Conservation (phyloP, 2,888 invertebrate genomes). For the Diabrotica balteata region DNA sequence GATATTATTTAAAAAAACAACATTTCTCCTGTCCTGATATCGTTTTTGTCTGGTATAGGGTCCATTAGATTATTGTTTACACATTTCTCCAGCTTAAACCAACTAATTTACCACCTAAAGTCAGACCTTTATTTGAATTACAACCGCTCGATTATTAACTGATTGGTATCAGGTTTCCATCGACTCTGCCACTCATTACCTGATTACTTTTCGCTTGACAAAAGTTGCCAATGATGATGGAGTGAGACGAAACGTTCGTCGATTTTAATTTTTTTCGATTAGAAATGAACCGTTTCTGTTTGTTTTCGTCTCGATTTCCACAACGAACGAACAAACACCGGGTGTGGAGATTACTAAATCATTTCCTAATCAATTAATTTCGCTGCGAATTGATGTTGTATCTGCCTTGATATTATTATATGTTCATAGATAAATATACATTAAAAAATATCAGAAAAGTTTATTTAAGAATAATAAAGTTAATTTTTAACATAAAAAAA, state of each 20-base stretch:
- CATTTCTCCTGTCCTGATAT: too few relatives aligned
- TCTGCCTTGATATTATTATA: too few relatives aligned
- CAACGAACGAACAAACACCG: slow-evolving; percentile 10
- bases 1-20: too few relatives aligned
- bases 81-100: too few relatives aligned
- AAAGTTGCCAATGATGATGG: slow-evolving; percentile 24
- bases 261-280: slow-evolving; percentile 25
- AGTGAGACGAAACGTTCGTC: slow-evolving; percentile 23
- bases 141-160: slow-evolving; percentile 13
- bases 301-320: slow-evolving; percentile 19
- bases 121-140: not conserved
- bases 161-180: slow-evolving; percentile 23
- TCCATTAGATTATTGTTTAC: too few relatives aligned
- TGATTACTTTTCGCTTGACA: slow-evolving; percentile 25
- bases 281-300: slow-evolving; percentile 27
- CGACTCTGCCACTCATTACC: slow-evolving; percentile 18
- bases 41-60: too few relatives aligned
- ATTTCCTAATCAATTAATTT: slow-evolving; percentile 20
- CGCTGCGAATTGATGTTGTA: too few relatives aligned
- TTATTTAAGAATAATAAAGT: too few relatives aligned
- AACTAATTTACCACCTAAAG: not conserved
- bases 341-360: slow-evolving; percentile 23
- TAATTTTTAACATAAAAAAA: too few relatives aligned
- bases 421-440: too few relatives aligned
- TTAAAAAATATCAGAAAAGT: too few relatives aligned